phyloP scores from a whole-genome alignment of 2,888 invertebrate species.

The Sesamia inferens region DNA sequence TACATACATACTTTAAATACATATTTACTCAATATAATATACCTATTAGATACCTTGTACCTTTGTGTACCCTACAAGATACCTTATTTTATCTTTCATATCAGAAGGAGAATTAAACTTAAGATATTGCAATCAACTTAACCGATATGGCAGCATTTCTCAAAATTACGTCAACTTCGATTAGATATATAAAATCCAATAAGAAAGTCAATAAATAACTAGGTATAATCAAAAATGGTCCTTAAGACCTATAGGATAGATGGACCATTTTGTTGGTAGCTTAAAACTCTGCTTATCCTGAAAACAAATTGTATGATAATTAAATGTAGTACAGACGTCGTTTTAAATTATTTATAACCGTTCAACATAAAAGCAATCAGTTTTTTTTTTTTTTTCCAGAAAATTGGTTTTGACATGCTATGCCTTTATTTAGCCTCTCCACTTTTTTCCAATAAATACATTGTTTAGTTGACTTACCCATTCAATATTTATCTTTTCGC shows the following conservation, averaged over 20 bases:
- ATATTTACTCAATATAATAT: conserved; percentile 2
- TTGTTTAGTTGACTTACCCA: background rate
- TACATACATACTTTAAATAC: background rate
- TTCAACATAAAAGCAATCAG: conserved; percentile 26
- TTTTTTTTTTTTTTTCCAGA: conserved; percentile 27
- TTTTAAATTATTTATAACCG: conserved; percentile 33
- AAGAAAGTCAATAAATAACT: conserved; percentile 7
- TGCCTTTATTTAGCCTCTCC: background rate
- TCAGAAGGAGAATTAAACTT: conserved; percentile 40
- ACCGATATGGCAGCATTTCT: conserved; percentile 29
- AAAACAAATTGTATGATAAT: background rate
- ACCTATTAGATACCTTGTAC: too few species aligned
- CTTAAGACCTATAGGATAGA: background rate
- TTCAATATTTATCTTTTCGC: background rate
- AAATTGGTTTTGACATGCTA: conserved; percentile 38
- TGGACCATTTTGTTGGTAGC: background rate
- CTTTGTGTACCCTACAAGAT: conserved; percentile 6
- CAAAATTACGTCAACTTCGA: conserved; percentile 33
- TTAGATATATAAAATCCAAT: conserved; percentile 35
- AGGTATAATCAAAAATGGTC: background rate
- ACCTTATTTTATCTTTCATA: conserved; percentile 41
- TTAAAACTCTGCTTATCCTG: background rate
- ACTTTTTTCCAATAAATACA: background rate
- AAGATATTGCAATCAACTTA: conserved; percentile 61
- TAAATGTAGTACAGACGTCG: conserved; percentile 5